Conservation (phyloP, 1,140 invertebrate species). For the Apolygus lucorum region DNA sequence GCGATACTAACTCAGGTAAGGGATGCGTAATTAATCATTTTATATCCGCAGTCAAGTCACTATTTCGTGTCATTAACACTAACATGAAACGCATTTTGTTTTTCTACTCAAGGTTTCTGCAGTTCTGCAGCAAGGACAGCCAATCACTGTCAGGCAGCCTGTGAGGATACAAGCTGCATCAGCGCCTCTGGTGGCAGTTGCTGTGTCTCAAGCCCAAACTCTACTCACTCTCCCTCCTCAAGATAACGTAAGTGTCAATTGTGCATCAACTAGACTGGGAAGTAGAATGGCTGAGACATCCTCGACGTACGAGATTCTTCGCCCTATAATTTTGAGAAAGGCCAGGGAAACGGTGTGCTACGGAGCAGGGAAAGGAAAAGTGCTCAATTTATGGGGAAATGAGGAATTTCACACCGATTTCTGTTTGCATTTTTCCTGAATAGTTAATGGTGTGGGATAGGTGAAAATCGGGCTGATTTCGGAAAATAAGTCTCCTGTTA, state of each 20-base stretch:
- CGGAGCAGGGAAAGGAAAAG: too few relatives aligned
- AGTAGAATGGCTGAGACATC: too few relatives aligned
- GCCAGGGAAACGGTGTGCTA: too few relatives aligned
- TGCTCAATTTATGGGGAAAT: too few relatives aligned
- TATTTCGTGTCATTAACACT: neutral
- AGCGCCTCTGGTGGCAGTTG: constrained; percentile 34
- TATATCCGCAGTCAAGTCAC: neutral
- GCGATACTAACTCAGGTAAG: constrained; percentile 37
- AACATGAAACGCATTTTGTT: neutral
- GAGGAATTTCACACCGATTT: too few relatives aligned
- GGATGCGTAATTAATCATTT: neutral
- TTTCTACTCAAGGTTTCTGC: constrained; percentile 33
- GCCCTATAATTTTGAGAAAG: too few relatives aligned
- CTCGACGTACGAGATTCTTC: too few relatives aligned
- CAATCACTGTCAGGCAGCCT: constrained; percentile 31
- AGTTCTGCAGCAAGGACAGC: constrained; percentile 35
- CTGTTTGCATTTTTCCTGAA: too few relatives aligned
- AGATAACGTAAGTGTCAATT: constrained; percentile 20
- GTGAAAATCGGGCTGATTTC: too few relatives aligned
- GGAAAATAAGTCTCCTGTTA: too few relatives aligned
- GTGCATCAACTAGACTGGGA: too few relatives aligned
- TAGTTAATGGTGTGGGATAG: too few relatives aligned
- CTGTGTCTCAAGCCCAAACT: constrained; percentile 32
- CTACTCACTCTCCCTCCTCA: constrained; percentile 28
- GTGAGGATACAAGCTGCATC: constrained; percentile 32